phyloP scores from a whole-genome alignment of 2,113 vertebrate genomes.

The Camelus bactrianus region DNA sequence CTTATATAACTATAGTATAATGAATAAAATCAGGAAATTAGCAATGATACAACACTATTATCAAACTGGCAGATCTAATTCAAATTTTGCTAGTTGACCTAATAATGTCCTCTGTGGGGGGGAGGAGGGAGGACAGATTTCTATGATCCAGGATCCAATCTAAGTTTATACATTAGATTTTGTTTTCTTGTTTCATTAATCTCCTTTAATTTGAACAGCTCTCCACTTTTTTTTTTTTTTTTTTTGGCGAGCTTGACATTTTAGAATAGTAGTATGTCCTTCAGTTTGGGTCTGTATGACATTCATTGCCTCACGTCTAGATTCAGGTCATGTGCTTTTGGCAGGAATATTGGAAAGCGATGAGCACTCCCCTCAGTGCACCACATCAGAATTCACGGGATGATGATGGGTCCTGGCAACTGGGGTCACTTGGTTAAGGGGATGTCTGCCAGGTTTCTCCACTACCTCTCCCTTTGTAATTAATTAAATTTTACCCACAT shows the following conservation, averaged over 20 bases:
- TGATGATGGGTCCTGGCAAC: neutral
- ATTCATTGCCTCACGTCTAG: neutral
- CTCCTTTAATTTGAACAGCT: neutral
- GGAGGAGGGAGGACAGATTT: neutral
- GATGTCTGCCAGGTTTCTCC: neutral
- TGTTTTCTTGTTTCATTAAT: neutral
- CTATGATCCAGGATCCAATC: neutral
- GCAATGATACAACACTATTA: neutral
- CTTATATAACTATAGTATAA: neutral
- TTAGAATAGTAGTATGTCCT: neutral
- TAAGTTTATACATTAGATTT: neutral
- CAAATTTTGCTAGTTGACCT: neutral
- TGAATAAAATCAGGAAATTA: slow-evolving; percentile 22
- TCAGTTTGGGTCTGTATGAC: neutral
- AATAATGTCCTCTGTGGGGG: neutral
- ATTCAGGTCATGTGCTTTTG: neutral
- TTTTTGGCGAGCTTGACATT: neutral
- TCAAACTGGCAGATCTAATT: neutral
- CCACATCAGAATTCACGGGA: neutral
- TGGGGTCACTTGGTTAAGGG: neutral
- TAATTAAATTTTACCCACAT: neutral
- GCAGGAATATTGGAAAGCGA: neutral
- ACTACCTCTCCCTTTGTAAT: neutral
- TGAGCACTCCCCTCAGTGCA: neutral
- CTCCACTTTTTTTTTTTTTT: neutral